Percentiles rank a stretch among this genome's conserved stretches.
phyloP scores from a whole-genome alignment of 2,888 invertebrate genomes.

The Congeria kusceri region DNA sequence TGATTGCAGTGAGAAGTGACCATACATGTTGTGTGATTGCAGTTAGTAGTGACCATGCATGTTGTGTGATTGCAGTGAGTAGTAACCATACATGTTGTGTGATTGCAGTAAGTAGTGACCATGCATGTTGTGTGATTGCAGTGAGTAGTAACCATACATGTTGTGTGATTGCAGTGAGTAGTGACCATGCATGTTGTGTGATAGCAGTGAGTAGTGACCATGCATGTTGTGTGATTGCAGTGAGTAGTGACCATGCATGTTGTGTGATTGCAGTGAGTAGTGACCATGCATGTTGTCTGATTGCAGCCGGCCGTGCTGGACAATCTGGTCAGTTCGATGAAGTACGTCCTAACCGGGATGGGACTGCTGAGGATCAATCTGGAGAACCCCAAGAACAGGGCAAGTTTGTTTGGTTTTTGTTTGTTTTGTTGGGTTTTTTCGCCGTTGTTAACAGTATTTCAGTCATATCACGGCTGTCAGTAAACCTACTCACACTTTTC shows the following conservation, averaged over 20 bases:
- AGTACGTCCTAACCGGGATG: slow-evolving; percentile 90
- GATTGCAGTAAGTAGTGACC: slow-evolving; percentile 88
- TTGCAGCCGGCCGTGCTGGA: slow-evolving; percentile 88
- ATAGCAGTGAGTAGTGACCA: slow-evolving; percentile 19
- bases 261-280: neutral
- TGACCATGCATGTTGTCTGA: neutral
- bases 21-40: slow-evolving; percentile 62
- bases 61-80: neutral
- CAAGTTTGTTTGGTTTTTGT: no score
- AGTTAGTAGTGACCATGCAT: slow-evolving; percentile 89
- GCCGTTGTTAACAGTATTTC: no score
- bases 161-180: slow-evolving; percentile 86
- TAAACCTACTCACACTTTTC: no score
- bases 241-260: no score
- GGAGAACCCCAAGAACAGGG: slow-evolving; percentile 88
- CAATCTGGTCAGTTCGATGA: slow-evolving; percentile 89
- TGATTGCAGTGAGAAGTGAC: neutral
- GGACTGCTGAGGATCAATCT: slow-evolving; percentile 89
- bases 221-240: no score
- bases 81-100: neutral
- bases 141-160: no score
- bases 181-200: slow-evolving; percentile 79
- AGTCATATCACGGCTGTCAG: no score
- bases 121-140: no score
- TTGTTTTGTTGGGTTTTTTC: no score